Conservation (phyloP, 1,140 invertebrate species). For the Bombus soroeensis region DNA sequence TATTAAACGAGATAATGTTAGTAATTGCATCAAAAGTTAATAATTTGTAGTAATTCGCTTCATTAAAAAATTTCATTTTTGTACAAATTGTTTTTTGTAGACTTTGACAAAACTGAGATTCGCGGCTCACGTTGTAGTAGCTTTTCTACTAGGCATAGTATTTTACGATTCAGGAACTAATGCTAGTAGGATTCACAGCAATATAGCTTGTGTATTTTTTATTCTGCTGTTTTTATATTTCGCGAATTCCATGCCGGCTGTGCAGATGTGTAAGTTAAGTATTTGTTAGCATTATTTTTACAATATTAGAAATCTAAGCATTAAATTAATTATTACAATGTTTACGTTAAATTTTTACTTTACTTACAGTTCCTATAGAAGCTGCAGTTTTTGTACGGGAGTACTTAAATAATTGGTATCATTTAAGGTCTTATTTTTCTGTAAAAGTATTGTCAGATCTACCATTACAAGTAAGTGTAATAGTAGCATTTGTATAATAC, state of each 20-base stretch:
- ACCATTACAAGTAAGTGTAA: slow-evolving; percentile 89
- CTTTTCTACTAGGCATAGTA: slow-evolving; percentile 90
- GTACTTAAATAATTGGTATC: slow-evolving; percentile 96
- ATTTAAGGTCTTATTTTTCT: slow-evolving; percentile 90
- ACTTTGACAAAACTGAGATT: slow-evolving; percentile 89
- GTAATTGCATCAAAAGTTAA: slow-evolving; percentile 17
- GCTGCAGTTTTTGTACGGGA: slow-evolving; percentile 93
- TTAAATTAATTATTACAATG: not conserved
- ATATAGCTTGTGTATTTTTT: slow-evolving; percentile 93
- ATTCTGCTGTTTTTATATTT: slow-evolving; percentile 93
- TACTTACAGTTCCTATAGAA: slow-evolving; percentile 90
- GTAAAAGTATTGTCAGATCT: slow-evolving; percentile 94
- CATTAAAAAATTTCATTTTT: not conserved
- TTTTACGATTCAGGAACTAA: slow-evolving; percentile 92
- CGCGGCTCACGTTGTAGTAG: slow-evolving; percentile 88
- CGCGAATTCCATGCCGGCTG: slow-evolving; percentile 93
- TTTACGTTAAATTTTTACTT: slow-evolving; percentile 42
- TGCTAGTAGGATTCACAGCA: slow-evolving; percentile 89
- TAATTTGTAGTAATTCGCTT: slow-evolving; percentile 1
- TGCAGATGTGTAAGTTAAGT: slow-evolving; percentile 90
- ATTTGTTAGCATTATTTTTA: not conserved
- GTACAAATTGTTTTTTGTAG: slow-evolving; percentile 80
- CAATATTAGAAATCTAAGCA: not conserved
- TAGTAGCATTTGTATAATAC: not conserved
- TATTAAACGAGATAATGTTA: slow-evolving; percentile 86